Conservation (phyloP, 2,888 invertebrate species). For the Limnephilus marmoratus region DNA sequence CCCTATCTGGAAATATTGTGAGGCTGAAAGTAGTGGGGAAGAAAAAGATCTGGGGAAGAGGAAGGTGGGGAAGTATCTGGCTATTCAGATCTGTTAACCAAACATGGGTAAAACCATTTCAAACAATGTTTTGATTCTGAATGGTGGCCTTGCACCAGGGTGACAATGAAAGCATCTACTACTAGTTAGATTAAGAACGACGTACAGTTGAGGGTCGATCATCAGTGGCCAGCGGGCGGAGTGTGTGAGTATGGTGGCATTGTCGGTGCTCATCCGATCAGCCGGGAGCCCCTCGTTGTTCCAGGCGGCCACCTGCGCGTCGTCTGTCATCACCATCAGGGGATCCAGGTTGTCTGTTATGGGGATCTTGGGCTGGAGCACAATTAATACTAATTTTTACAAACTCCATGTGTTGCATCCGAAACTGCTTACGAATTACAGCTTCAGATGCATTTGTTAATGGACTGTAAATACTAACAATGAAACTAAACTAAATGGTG, state of each 20-base stretch:
- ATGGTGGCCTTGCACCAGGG: background rate
- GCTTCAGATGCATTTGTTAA: too few species aligned
- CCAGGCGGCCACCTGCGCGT: conserved; percentile 95
- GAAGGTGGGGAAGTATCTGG: too few species aligned
- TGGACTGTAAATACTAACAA: too few species aligned
- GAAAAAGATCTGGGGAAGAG: too few species aligned
- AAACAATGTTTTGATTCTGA: background rate
- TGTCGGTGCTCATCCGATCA: conserved; percentile 96
- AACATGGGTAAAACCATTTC: background rate
- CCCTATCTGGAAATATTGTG: too few species aligned
- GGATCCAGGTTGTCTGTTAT: conserved; percentile 89
- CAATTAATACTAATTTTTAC: background rate
- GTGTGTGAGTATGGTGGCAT: conserved; percentile 93
- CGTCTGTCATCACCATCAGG: conserved; percentile 91
- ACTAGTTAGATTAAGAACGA: conserved; percentile 47
- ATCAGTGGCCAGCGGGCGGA: conserved; percentile 96
- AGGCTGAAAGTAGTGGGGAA: too few species aligned
- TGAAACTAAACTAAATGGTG: too few species aligned
- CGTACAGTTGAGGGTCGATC: conserved; percentile 92
- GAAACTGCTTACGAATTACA: too few species aligned
- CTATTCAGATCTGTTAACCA: too few species aligned
- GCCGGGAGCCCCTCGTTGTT: conserved; percentile 95
- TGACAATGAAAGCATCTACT: too few species aligned
- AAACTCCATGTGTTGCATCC: too few species aligned
- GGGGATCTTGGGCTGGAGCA: conserved; percentile 84